phyloP scores from a whole-genome alignment of 2,113 vertebrate species.

The Labeo catla region DNA sequence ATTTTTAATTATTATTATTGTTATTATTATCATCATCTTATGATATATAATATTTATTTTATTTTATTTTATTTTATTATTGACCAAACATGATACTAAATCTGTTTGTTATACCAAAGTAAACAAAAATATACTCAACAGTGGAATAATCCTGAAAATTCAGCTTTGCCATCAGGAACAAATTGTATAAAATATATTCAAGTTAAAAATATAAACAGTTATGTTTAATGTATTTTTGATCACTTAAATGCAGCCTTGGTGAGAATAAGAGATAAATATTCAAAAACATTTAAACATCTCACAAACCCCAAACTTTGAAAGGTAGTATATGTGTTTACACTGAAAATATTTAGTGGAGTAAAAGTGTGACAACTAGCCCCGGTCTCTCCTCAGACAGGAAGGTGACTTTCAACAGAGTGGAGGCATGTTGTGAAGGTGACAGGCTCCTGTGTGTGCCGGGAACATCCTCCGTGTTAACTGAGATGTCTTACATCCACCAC shows the following conservation, averaged over 20 bases:
- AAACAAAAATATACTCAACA: no score
- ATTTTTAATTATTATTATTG: no score
- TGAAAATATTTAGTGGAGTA: background rate
- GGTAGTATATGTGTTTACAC: background rate
- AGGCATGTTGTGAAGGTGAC: background rate
- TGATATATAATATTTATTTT: no score
- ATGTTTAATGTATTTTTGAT: background rate
- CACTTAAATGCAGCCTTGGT: background rate
- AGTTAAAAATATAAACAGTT: no score
- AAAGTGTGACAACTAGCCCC: conserved; percentile 6
- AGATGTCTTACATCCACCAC: conserved; percentile 38
- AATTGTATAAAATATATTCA: no score
- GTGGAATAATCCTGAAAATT: no score
- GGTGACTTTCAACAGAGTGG: conserved; percentile 24
- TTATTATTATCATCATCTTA: no score
- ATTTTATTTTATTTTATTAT: no score
- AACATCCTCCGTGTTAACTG: background rate
- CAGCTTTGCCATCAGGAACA: no score
- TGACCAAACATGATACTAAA: no score
- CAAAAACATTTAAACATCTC: background rate
- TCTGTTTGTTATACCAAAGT: no score
- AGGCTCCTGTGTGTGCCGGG: background rate
- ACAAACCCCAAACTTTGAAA: background rate
- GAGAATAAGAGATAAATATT: background rate
- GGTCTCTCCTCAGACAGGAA: background rate